Evolutionary conservation across 2,113 vertebrate species (phyloP).

Genomic region (Eclectus roratus): DNA sequence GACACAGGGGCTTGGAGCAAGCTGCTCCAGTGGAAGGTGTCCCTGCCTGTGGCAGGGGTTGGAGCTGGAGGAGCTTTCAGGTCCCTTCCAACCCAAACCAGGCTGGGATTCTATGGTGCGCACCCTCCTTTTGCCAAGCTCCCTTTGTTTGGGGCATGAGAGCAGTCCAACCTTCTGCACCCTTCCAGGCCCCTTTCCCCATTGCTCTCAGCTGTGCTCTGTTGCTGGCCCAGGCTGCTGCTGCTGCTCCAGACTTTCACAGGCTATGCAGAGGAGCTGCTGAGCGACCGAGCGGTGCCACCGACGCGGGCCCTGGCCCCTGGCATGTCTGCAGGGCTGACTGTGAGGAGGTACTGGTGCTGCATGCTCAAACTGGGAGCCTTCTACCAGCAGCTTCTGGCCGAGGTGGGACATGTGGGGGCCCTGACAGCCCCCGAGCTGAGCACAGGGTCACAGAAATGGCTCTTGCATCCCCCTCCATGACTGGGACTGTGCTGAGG

Average conservation of each 20-base stretch:
- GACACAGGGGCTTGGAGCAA: too few relatives aligned
- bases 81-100: not conserved
- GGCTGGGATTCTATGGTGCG: not conserved
- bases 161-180: not conserved
- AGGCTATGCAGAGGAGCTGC: constrained; percentile 70
- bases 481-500: accelerated
- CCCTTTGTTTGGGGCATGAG: accelerated
- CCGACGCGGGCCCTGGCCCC: constrained; percentile 22
- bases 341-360: constrained; percentile 83
- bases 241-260: constrained; percentile 90
- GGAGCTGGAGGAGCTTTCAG: accelerated
- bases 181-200: not conserved
- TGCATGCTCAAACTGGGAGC: constrained; percentile 77
- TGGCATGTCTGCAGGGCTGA: constrained; percentile 85
- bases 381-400: constrained; percentile 44
- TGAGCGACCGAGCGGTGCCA: constrained; percentile 31
- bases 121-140: not conserved
- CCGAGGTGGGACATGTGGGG: constrained; percentile 42
- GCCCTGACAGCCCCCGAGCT: accelerated
- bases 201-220: not conserved
- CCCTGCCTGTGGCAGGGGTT: not conserved
- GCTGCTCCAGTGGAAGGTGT: not conserved
- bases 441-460: not conserved
- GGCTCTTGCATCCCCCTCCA: not conserved
- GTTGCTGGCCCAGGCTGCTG: constrained; percentile 76